Percentiles rank a stretch among this genome's conserved stretches.
Conservation (phyloP, 2,797 vertebrate species). For the Clarias pachynema region DNA sequence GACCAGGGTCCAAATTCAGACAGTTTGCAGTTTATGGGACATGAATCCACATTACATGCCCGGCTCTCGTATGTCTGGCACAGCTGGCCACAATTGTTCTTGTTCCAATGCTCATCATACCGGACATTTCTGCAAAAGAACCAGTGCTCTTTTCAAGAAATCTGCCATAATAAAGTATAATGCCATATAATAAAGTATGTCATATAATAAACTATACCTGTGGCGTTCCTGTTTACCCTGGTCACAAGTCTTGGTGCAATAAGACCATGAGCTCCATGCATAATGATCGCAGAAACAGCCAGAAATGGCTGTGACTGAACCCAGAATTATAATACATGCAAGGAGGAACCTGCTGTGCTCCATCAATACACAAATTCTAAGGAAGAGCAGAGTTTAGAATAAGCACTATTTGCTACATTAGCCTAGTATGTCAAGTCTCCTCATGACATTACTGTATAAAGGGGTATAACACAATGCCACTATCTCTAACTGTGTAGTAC, state of each 20-base stretch:
- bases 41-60: constrained; percentile 80
- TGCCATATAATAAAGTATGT: too few species aligned
- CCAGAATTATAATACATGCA: constrained; percentile 67
- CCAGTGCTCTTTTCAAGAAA: neutral
- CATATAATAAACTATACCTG: constrained; percentile 31
- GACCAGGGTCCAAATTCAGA: constrained; percentile 88
- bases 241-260: constrained; percentile 85
- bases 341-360: constrained; percentile 45
- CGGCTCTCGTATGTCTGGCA: constrained; percentile 74
- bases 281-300: constrained; percentile 88
- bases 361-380: constrained; percentile 56
- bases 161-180: neutral
- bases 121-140: constrained; percentile 68
- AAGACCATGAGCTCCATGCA: constrained; percentile 82
- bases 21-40: constrained; percentile 84
- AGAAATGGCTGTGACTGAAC: constrained; percentile 59
- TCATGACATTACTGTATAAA: neutral
- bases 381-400: neutral
- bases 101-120: constrained; percentile 73
- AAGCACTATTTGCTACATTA: neutral
- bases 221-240: constrained; percentile 78
- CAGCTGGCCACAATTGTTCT: constrained; percentile 75
- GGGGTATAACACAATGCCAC: neutral
- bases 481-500: neutral
- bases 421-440: neutral